These are phyloP conservation scores for Raja brachyura DNA, from an alignment of 2,113 vertebrate genomes.

Conservation along the genomic window DNA sequence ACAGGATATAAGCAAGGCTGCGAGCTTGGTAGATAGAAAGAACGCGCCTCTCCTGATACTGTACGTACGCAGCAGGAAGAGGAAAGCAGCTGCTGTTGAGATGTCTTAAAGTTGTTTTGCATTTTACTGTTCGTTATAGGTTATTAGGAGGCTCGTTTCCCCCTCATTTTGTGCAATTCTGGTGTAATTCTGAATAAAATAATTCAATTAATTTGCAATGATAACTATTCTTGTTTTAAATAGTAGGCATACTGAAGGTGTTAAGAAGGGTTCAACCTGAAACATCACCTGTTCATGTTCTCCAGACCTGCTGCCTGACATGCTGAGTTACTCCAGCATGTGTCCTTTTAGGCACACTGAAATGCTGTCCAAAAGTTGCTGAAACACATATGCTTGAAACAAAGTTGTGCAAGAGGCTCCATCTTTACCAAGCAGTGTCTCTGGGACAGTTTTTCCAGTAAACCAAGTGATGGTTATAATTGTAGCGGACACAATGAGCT, in stretches of 20 bases:
- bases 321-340: too few species aligned
- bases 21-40: conserved; percentile 18
- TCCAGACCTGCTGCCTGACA: too few species aligned
- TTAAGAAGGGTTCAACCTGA: too few species aligned
- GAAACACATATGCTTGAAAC: too few species aligned
- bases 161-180: not conserved
- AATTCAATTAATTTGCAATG: not conserved
- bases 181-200: not conserved
- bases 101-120: conserved; percentile 30
- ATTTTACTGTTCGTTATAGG: not conserved
- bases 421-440: too few species aligned
- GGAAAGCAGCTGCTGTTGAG: conserved; percentile 24
- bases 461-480: too few species aligned
- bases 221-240: not conserved
- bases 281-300: too few species aligned
- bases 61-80: conserved; percentile 17
- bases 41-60: conserved; percentile 2
- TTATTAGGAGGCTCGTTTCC: not conserved
- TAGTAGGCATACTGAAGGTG: not conserved
- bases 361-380: not conserved
- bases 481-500: too few species aligned
- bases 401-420: too few species aligned
- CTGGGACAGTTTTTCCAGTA: too few species aligned
- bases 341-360: too few species aligned
- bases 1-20: conserved; percentile 35